A percentile compares a stretch with the other conserved stretches of the same genome.
These are phyloP conservation scores for Pseudonaja textilis DNA, from an alignment of 2,113 vertebrate genomes.

Conservation along the genomic window DNA sequence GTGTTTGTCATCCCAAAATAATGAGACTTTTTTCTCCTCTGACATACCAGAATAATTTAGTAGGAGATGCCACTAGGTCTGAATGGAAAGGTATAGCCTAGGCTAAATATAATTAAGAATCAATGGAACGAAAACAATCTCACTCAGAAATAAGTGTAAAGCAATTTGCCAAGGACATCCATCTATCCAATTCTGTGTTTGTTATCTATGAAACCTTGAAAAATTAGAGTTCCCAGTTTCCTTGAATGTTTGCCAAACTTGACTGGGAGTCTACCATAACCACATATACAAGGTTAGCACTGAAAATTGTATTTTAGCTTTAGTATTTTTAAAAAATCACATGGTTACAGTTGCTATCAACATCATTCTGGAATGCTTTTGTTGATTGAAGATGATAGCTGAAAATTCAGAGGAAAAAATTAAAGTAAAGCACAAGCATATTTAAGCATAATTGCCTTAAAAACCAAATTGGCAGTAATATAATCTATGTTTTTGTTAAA, in stretches of 20 bases:
- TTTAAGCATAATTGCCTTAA: conserved; percentile 28
- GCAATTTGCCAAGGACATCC: neutral
- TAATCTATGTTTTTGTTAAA: conserved; percentile 23
- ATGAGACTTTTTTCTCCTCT: neutral
- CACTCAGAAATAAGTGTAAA: neutral
- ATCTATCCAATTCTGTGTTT: neutral
- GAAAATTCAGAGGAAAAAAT: conserved; percentile 22
- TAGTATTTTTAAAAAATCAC: neutral
- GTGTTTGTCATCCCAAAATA: neutral
- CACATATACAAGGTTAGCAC: neutral
- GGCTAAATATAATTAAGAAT: neutral
- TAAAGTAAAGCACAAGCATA: conserved; percentile 24
- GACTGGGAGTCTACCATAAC: neutral
- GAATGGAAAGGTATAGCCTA: neutral
- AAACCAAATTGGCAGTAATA: conserved; percentile 27
- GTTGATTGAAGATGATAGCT: conserved; percentile 28
- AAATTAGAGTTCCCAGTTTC: neutral
- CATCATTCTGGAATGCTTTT: conserved; percentile 14
- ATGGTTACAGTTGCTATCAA: conserved; percentile 19
- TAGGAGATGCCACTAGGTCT: neutral
- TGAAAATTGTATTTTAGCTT: neutral
- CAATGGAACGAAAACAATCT: neutral
- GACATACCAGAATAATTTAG: neutral
- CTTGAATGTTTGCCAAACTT: conserved; percentile 7
- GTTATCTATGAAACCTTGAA: neutral